Base-by-base conservation (phyloP, 2,113 vertebrate species). In the Morone saxatilis region DNA sequence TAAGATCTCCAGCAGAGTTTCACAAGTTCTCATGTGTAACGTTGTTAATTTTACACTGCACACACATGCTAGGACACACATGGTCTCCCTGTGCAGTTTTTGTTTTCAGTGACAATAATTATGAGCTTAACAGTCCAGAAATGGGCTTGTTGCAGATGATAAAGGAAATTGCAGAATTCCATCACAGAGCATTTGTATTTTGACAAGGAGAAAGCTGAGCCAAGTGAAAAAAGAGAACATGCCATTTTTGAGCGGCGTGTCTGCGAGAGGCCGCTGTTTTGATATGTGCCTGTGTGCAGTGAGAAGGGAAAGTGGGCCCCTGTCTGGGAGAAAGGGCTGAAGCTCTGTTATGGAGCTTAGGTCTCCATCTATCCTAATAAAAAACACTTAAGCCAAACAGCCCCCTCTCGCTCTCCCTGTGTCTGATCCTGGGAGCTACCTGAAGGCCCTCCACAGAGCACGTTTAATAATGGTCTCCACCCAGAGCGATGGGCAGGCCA, bases 301-400 rank as follows among this genome's bases (percentile, higher is more conserved):
- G 78, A 76, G 81, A 70, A 84, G 86, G 88, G 89, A 84, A 84
- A 88, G 78, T 83, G 91, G 93, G 92, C 86, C 93, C 86, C 88
- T 85, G 93, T 95, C 94, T 95, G 92, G 93, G 90, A 92, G 92
- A 92, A 84, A 88, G 80, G 88, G 80, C 86, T 85, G 83, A 83
- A 91, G 90, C 91, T 91, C 89, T 85, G 94, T 93, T 94, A 94
- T 93, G 93, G 94, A 91, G 94, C 95, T 96, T 95, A 95, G 87
- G 88, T 85, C 92, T 94, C 88, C 86, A 94, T 95, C 93, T 91
- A 90, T 87, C 91, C 93, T 95, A 96, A 95, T 95, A 95, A 93
- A 93, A 96, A 95, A 92, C 92, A 93, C 91, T 94, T 92, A 94
- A 94, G 86, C 86, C 93, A 95, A 95, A 94, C 94, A 95, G 91